These are phyloP conservation scores for Branchipolynoe longqiensis DNA, from an alignment of 2,888 invertebrate species.

Conservation along the genomic window DNA sequence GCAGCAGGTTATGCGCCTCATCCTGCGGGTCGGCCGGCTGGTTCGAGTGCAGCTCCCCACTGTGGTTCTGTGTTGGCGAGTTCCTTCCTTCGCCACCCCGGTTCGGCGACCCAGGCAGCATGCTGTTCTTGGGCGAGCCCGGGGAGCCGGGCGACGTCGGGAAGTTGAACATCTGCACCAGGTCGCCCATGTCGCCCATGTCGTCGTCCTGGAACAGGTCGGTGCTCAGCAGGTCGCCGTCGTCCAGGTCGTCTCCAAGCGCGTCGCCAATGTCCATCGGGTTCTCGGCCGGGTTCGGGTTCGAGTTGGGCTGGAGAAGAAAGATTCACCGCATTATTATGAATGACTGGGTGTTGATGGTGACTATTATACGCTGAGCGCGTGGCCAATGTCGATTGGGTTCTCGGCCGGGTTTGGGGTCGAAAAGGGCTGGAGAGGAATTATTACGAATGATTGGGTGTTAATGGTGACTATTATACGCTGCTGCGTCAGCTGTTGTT, in stretches of 20 bases:
- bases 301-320: constrained; percentile 8
- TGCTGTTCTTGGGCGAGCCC: constrained; percentile 60
- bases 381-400: constrained; percentile 40
- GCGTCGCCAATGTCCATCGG: constrained; percentile 44
- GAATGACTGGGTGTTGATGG: too few species aligned
- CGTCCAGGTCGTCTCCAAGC: constrained; percentile 7
- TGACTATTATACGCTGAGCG: too few species aligned
- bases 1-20: constrained; percentile 85
- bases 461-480: too few species aligned
- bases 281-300: constrained; percentile 43
- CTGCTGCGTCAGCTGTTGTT: too few species aligned
- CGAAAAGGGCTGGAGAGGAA: neutral
- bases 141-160: constrained; percentile 19
- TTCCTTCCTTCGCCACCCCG: constrained; percentile 12
- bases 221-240: constrained; percentile 30
- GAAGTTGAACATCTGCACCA: constrained; percentile 58
- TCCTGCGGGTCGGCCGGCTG: constrained; percentile 59
- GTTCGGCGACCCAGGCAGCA: constrained; percentile 61
- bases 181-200: constrained; percentile 28
- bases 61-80: constrained; percentile 1
- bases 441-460: too few species aligned
- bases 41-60: neutral
- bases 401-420: constrained; percentile 42
- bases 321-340: too few species aligned
- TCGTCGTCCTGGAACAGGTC: constrained; percentile 43